phyloP scores from a whole-genome alignment of 2,888 invertebrate genomes.

The Amiota mariae region DNA sequence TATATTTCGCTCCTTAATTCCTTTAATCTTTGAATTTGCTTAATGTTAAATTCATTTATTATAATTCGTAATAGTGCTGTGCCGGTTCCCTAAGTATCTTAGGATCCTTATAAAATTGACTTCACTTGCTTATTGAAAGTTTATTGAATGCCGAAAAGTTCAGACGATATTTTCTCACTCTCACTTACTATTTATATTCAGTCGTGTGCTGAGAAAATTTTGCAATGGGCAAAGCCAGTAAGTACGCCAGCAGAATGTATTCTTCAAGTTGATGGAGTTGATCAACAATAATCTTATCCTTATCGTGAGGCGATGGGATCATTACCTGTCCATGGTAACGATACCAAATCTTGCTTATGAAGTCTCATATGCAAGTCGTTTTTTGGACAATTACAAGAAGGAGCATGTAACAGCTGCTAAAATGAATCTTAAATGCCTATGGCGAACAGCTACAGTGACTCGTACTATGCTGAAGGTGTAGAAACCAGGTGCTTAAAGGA shows the following conservation, averaged over 20 bases:
- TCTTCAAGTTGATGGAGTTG: slow-evolving; percentile 13
- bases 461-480: slow-evolving; percentile 28
- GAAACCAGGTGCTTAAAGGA: slow-evolving; percentile 28
- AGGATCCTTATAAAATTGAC: too few relatives aligned
- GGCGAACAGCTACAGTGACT: slow-evolving; percentile 23
- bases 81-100: too few relatives aligned
- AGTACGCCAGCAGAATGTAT: slow-evolving; percentile 36
- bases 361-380: slow-evolving; percentile 21
- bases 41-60: too few relatives aligned
- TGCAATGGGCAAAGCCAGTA: slow-evolving; percentile 24
- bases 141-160: too few relatives aligned
- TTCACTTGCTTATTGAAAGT: too few relatives aligned
- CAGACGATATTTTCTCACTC: too few relatives aligned
- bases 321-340: slow-evolving; percentile 32
- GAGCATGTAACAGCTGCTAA: slow-evolving; percentile 21
- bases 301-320: slow-evolving; percentile 40
- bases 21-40: too few relatives aligned
- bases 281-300: slow-evolving; percentile 12
- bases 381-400: slow-evolving; percentile 4
- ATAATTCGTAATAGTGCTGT: too few relatives aligned
- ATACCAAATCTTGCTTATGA: slow-evolving; percentile 36
- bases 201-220: not conserved
- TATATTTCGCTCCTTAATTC: too few relatives aligned
- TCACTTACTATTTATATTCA: too few relatives aligned
- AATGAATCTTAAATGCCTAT: slow-evolving; percentile 3